A percentile compares a stretch with the other conserved stretches of the same genome.
Conservation (phyloP, 2,888 invertebrate genomes). For the Drosophila siamana region DNA sequence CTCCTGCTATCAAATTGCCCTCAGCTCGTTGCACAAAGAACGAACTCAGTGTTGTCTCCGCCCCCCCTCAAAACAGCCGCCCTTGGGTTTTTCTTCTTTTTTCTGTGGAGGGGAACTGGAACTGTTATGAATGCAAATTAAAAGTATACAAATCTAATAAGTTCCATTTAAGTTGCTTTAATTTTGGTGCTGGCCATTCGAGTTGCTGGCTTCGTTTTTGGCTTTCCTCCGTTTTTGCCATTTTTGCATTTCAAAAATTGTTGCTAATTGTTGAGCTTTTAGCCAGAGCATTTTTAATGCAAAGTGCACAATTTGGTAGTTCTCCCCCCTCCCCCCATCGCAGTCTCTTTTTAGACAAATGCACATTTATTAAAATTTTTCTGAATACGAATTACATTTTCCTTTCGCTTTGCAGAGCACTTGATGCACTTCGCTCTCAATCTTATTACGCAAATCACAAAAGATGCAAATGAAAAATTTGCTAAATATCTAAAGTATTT, state of each 20-base stretch:
- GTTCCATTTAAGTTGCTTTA: constrained; percentile 82
- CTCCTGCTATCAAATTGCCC: constrained; percentile 40
- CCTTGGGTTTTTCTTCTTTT: constrained; percentile 32
- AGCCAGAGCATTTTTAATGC: constrained; percentile 77
- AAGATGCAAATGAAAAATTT: constrained; percentile 1
- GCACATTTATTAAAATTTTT: constrained; percentile 60
- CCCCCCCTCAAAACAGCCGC: constrained; percentile 15
- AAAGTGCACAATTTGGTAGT: constrained; percentile 63
- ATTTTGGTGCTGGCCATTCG: constrained; percentile 55
- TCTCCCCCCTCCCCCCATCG: not conserved
- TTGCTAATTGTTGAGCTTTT: constrained; percentile 81
- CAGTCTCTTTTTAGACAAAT: constrained; percentile 30
- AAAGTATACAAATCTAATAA: constrained; percentile 85
- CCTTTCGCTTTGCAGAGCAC: constrained; percentile 43
- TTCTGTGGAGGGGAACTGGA: constrained; percentile 30
- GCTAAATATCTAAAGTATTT: not conserved
- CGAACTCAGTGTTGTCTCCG: constrained; percentile 3
- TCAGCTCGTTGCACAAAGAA: constrained; percentile 43
- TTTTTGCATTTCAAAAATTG: constrained; percentile 74
- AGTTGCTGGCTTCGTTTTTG: constrained; percentile 27
- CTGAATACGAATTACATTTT: constrained; percentile 40
- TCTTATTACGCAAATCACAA: constrained; percentile 38
- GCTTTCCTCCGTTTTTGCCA: constrained; percentile 48
- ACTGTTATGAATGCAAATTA: constrained; percentile 85
- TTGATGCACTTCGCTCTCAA: constrained; percentile 36